Evolutionary conservation across 1,140 invertebrate species (phyloP).

Genomic region (Daktulosphaira vitifoliae): DNA sequence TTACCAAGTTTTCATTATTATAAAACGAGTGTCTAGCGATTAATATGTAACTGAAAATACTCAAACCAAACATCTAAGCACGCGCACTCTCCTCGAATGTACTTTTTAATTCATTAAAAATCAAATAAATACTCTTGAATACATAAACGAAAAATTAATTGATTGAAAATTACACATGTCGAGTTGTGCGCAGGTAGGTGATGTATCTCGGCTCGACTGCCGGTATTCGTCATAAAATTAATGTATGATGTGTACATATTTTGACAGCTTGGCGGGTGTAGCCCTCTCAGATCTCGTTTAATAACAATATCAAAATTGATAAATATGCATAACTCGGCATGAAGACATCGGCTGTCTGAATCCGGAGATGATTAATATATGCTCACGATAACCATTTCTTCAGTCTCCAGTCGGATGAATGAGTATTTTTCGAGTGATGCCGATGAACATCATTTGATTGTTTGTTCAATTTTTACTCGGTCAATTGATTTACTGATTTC

Average conservation of each 20-base stretch:
- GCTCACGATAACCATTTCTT: conserved; percentile 1
- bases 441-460: not conserved
- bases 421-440: not conserved
- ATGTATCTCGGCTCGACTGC: not conserved
- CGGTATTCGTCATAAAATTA: conserved; percentile 10
- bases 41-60: too few species aligned
- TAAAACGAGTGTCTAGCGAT: too few species aligned
- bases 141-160: too few species aligned
- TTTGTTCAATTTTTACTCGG: conserved; percentile 3
- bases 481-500: not conserved
- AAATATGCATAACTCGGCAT: conserved; percentile 24
- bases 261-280: conserved; percentile 25
- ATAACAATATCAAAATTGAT: conserved; percentile 32
- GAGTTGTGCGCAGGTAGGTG: too few species aligned
- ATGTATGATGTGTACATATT: conserved; percentile 21
- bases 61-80: too few species aligned
- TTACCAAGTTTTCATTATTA: too few species aligned
- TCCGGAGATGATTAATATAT: conserved; percentile 12
- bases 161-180: too few species aligned
- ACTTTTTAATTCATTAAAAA: too few species aligned
- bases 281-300: conserved; percentile 22
- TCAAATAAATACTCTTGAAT: too few species aligned
- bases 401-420: not conserved
- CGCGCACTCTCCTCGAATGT: too few species aligned
- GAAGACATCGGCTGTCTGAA: conserved; percentile 29